Percentiles rank a stretch among this genome's conserved stretches.
Conservation (phyloP, 2,888 invertebrate species). For the Caenorhabditis macrosperma region DNA sequence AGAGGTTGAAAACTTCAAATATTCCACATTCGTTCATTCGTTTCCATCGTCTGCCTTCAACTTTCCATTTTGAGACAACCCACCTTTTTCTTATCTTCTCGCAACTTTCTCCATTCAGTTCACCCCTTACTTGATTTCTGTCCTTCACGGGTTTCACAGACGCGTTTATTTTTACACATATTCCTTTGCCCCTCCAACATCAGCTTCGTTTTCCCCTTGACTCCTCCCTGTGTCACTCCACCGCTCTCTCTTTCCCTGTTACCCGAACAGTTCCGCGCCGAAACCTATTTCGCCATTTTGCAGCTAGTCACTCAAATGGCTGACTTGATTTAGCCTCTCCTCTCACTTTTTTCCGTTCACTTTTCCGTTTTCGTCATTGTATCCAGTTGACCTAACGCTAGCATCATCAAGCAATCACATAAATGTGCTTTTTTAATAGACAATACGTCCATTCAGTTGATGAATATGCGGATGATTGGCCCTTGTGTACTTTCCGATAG, state of each 20-base stretch:
- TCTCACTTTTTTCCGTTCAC: slow-evolving; percentile 9
- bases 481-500: no score
- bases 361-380: neutral
- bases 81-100: neutral
- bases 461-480: no score
- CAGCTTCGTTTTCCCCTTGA: slow-evolving; percentile 7
- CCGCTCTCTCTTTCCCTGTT: no score
- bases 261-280: slow-evolving; percentile 52
- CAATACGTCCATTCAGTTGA: neutral
- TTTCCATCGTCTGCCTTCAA: neutral
- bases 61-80: slow-evolving; percentile 6
- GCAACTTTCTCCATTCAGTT: slow-evolving; percentile 49
- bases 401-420: neutral
- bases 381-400: slow-evolving; percentile 14
- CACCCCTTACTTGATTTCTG: slow-evolving; percentile 45
- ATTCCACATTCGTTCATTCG: slow-evolving; percentile 2
- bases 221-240: slow-evolving; percentile 28
- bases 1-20: slow-evolving; percentile 1
- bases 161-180: slow-evolving; percentile 51
- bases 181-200: slow-evolving; percentile 8
- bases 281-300: slow-evolving; percentile 33
- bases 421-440: neutral
- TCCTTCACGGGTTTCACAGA: slow-evolving; percentile 31
- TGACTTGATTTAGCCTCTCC: slow-evolving; percentile 2
- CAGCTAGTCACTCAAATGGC: slow-evolving; percentile 2